Base-by-base conservation (phyloP, 1,140 invertebrate genomes). In the Portunus trituberculatus region DNA sequence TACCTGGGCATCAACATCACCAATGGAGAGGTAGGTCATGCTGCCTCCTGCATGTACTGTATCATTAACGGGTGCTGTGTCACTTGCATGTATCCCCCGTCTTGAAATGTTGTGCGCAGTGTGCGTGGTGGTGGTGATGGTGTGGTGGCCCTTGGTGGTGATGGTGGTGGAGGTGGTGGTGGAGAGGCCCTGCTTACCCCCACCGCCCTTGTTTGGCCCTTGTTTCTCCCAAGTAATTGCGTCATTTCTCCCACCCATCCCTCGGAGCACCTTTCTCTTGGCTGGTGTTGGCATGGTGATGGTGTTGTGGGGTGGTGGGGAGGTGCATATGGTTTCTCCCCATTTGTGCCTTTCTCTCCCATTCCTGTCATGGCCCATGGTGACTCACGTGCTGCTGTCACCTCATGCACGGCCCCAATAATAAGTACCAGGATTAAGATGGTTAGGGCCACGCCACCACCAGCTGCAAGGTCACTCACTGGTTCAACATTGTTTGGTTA, bases 1-100 rank as follows among this genome's bases (percentile, higher is more conserved):
- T 99, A 99, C 97, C 98, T 99, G 97, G 96, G 96, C 48, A 96
- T 96, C 52, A 96, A 96, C 95, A 96, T 96, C 48, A 96, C 96
- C 46, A 96, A 96, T 96, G 96, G 96, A 91, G 96, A 99, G 98
- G 98, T 98, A 97, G 97, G 97, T 20, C 20, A n/a, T 76, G 67
- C n/a, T 76, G 1, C 67, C 25, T 76, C 4, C 25, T 39, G 39
- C n/a, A 7, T 76, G 31, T 87, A 25, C 31, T 87, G 86, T 87
- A 20, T 1, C 29, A 87, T 87, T 32, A 0, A 39, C 25, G 28
- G 31, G 8, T 87, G 14, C 29, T 82, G 31, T 0, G 39, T 87
- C 0, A 28, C 29, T 25, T 87, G 0, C 4, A 87, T 87, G 12
- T 39, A 3, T 87, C 39, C 14, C 8, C 4, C 12, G 3, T 59